Evolutionary conservation across 2,797 vertebrate genomes (phyloP).

Genomic region (Paedocypris micromegethes): DNA sequence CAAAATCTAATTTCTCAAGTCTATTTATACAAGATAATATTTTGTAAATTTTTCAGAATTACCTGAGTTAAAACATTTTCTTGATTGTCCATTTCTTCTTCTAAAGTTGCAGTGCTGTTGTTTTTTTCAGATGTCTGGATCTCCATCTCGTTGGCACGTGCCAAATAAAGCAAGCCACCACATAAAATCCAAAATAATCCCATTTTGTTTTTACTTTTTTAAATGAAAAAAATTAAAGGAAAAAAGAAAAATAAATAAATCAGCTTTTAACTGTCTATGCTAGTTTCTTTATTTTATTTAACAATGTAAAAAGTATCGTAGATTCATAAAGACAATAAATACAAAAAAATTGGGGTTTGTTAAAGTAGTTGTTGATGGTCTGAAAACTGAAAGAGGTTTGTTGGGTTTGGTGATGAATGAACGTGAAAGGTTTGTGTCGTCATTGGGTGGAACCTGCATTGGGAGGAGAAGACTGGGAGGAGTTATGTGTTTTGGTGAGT

Average conservation of each 20-base stretch:
- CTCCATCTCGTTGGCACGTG: conserved; percentile 21
- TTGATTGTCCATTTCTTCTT: conserved; percentile 82
- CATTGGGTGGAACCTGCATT: too few relatives aligned
- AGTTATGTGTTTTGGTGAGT: too few relatives aligned
- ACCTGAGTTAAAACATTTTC: conserved; percentile 87
- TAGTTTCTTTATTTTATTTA: too few relatives aligned
- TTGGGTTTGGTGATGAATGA: too few relatives aligned
- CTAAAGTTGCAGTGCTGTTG: conserved; percentile 60
- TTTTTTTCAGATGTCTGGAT: conserved; percentile 43
- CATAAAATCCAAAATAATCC: conserved; percentile 31
- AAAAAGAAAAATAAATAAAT: not conserved
- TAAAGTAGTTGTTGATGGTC: too few relatives aligned
- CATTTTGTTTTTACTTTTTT: conserved; percentile 24
- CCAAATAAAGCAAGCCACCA: conserved; percentile 24
- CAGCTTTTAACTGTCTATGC: too few relatives aligned
- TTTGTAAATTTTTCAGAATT: conserved; percentile 13
- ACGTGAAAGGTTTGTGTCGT: too few relatives aligned
- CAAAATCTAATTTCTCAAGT: not conserved
- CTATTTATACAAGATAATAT: not conserved
- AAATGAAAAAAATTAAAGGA: not conserved
- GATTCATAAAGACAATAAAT: too few relatives aligned
- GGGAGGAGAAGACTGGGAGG: too few relatives aligned
- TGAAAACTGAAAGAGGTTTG: too few relatives aligned
- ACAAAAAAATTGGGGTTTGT: too few relatives aligned
- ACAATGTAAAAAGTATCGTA: too few relatives aligned